Conservation (phyloP, 2,113 vertebrate species). For the Gavia stellata region DNA sequence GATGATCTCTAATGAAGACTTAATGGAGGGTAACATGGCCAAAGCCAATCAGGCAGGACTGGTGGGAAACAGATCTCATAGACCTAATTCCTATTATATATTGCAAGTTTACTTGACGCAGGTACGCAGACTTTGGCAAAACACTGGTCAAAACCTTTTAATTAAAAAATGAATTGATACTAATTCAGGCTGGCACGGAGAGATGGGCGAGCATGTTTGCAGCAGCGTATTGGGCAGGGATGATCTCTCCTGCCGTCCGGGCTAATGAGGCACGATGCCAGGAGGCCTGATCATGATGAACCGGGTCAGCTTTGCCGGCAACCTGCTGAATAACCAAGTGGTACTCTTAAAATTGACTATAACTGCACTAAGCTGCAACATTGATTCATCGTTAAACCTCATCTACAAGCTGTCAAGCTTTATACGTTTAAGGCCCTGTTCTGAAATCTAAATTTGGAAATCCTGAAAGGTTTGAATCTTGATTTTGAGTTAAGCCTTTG, state of each 20-base stretch:
- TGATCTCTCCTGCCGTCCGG: not conserved
- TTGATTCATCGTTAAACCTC: not conserved
- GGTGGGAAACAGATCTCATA: not conserved
- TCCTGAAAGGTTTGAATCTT: not conserved
- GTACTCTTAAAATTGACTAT: not conserved
- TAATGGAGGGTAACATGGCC: not conserved
- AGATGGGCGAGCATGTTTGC: not conserved
- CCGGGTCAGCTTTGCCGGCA: not conserved
- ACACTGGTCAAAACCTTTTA: not conserved
- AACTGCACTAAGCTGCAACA: not conserved
- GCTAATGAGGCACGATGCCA: too few relatives aligned
- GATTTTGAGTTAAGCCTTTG: not conserved
- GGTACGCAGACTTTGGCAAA: not conserved
- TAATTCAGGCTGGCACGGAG: not conserved
- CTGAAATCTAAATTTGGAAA: not conserved
- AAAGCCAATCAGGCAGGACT: not conserved
- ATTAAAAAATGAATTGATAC: not conserved
- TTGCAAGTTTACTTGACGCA: not conserved
- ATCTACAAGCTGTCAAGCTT: not conserved
- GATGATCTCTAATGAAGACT: not conserved
- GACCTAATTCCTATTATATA: not conserved
- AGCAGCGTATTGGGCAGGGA: not conserved
- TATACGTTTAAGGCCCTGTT: not conserved
- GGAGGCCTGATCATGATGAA: fast-evolving
- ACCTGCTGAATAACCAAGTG: not conserved